These are phyloP conservation scores for Holocentrus rufus DNA, from an alignment of 2,797 vertebrate species.

Conservation along the genomic window DNA sequence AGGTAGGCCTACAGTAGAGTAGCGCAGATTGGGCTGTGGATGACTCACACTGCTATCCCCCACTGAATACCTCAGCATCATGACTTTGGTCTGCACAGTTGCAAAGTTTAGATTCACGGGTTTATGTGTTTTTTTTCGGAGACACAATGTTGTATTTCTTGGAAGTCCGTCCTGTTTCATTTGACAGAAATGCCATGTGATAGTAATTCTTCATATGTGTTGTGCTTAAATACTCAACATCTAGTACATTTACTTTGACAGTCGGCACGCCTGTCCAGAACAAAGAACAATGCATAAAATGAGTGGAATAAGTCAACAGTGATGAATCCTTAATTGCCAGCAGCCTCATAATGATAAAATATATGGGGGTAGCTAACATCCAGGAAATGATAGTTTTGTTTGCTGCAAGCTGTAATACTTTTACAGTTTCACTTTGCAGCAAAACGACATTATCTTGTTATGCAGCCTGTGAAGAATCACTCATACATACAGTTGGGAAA, in stretches of 20 bases:
- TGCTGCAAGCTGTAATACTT: slow-evolving; percentile 11
- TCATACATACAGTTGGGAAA: not conserved
- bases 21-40: slow-evolving; percentile 65
- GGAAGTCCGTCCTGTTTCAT: not conserved
- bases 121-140: slow-evolving; percentile 15
- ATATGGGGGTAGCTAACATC: slow-evolving; percentile 1
- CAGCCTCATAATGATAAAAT: not conserved
- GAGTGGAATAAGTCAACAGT: not conserved
- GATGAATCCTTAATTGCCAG: too few relatives aligned
- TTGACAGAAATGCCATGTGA: not conserved
- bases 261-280: not conserved
- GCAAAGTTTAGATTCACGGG: slow-evolving; percentile 65
- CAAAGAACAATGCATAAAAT: not conserved
- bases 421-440: slow-evolving; percentile 10
- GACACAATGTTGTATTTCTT: slow-evolving; percentile 6
- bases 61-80: slow-evolving; percentile 62
- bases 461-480: not conserved
- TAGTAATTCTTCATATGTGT: not conserved
- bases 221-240: slow-evolving; percentile 17
- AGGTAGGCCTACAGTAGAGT: slow-evolving; percentile 68
- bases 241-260: slow-evolving; percentile 17
- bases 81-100: slow-evolving; percentile 64
- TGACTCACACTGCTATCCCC: slow-evolving; percentile 71
- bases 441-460: not conserved
- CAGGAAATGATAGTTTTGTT: slow-evolving; percentile 9